A percentile compares a stretch with the other conserved stretches of the same genome.
Conservation (phyloP, 2,888 invertebrate species). For the Zele albiditarsus region DNA sequence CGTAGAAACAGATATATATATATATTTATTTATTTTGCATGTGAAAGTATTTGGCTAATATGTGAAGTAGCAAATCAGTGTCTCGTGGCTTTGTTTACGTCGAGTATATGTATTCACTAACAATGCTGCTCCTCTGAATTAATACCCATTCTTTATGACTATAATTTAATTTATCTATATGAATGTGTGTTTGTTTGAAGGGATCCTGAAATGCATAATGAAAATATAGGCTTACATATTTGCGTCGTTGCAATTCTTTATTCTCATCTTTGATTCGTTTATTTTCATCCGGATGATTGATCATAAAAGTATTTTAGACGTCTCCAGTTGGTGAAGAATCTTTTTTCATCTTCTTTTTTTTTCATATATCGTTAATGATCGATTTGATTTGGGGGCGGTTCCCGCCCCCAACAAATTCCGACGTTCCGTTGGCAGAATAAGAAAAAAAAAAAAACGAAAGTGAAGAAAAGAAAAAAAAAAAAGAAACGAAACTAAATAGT, state of each 20-base stretch:
- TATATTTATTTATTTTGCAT: neutral
- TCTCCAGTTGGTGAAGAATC: neutral
- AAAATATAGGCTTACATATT: neutral
- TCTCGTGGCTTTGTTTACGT: slow-evolving; percentile 24
- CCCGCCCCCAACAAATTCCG: neutral
- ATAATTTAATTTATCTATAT: neutral
- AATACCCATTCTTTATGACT: neutral
- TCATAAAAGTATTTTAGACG: slow-evolving; percentile 9
- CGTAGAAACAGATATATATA: neutral
- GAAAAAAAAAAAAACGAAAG: neutral
- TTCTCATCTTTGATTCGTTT: neutral
- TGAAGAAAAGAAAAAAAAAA: neutral
- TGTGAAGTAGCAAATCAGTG: too few species aligned
- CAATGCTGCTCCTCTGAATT: neutral
- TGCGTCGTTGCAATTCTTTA: neutral
- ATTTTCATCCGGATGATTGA: neutral
- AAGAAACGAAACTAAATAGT: neutral
- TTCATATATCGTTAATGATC: neutral
- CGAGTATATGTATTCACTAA: neutral
- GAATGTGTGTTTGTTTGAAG: neutral
- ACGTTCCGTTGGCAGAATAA: neutral
- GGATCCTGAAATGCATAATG: neutral
- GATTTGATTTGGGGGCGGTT: neutral
- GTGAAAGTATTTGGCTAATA: neutral
- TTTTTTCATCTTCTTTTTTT: neutral